Percentiles rank a stretch among this genome's conserved stretches.
Evolutionary conservation across 2,888 invertebrate genomes (phyloP).

Genomic region (Sthenelais limicola): DNA sequence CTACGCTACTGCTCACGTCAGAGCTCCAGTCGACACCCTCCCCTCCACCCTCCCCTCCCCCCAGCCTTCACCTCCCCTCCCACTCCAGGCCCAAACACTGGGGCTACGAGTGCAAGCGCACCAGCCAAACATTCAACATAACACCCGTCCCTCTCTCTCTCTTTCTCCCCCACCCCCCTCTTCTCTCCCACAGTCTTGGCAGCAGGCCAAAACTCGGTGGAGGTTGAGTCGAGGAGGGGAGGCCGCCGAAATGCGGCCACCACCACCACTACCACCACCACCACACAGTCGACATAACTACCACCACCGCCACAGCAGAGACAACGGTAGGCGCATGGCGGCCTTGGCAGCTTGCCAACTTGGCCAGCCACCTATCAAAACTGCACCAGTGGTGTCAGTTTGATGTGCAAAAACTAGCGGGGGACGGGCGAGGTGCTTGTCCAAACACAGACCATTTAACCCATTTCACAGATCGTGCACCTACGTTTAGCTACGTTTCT

Average conservation of each 20-base stretch:
- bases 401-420: neutral
- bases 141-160: conserved; percentile 6
- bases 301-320: neutral
- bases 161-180: neutral
- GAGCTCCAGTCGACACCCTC: neutral
- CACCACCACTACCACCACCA: neutral
- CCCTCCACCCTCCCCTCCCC: conserved; percentile 8
- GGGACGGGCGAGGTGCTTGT: neutral
- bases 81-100: neutral
- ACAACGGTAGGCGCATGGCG: neutral
- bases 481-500: no score
- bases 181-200: neutral
- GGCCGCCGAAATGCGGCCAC: neutral
- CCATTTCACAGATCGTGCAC: neutral
- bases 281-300: conserved; percentile 1
- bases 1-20: conserved; percentile 33
- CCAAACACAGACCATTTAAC: neutral
- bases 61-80: neutral
- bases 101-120: no score
- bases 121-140: no score
- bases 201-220: neutral
- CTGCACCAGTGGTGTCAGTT: neutral
- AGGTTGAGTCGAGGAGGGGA: neutral
- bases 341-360: conserved; percentile 25
- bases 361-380: conserved; percentile 35